Percentiles rank a stretch among this genome's conserved stretches.
Conservation (phyloP, 2,888 invertebrate genomes). For the Tridacna gigas region DNA sequence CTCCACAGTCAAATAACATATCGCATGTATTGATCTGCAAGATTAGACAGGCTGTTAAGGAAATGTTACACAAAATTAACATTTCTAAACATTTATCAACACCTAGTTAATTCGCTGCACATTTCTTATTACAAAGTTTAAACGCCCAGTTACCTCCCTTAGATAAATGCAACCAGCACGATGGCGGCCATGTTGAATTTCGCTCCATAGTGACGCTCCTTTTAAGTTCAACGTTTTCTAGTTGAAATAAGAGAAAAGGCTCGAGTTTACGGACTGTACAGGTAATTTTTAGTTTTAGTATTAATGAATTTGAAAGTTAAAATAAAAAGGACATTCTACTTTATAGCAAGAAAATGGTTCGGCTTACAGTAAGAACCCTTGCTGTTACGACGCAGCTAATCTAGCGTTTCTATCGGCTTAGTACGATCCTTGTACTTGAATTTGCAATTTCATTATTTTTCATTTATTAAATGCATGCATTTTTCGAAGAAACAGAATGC, state of each 20-base stretch:
- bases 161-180: constrained; percentile 1
- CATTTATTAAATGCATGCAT: too few relatives aligned
- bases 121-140: constrained; percentile 9
- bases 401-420: too few relatives aligned
- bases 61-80: not conserved
- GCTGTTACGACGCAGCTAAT: too few relatives aligned
- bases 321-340: too few relatives aligned
- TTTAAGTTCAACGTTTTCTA: not conserved
- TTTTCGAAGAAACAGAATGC: too few relatives aligned
- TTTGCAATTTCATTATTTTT: too few relatives aligned
- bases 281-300: not conserved
- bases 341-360: too few relatives aligned
- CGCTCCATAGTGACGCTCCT: constrained; percentile 10
- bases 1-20: too few relatives aligned
- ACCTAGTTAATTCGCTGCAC: not conserved
- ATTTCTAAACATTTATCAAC: not conserved
- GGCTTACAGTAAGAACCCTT: too few relatives aligned
- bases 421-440: too few relatives aligned
- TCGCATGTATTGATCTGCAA: too few relatives aligned
- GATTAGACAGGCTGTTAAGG: not conserved
- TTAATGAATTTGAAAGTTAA: not conserved
- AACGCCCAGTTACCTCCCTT: constrained; percentile 10
- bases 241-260: not conserved
- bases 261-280: not conserved
- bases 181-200: constrained; percentile 24